A percentile compares a stretch with the other conserved stretches of the same genome.
Evolutionary conservation across 2,888 invertebrate species (phyloP).

Genomic region (Hesperia comma): DNA sequence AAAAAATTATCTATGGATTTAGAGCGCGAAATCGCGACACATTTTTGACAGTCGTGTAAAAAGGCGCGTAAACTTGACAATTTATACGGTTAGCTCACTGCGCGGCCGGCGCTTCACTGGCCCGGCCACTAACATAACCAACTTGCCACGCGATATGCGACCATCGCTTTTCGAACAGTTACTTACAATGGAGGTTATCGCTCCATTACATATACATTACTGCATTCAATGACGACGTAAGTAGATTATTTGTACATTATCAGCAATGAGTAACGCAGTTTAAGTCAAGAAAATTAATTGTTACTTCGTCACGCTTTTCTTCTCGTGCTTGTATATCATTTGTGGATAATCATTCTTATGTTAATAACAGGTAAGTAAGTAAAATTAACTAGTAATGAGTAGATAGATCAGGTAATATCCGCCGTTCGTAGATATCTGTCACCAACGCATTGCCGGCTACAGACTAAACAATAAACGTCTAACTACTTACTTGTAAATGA

Average conservation of each 20-base stretch:
- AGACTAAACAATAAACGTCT: too few species aligned
- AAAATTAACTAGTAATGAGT: not conserved
- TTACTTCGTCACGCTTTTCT: slow-evolving; percentile 1
- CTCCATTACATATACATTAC: slow-evolving; percentile 22
- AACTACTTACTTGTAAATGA: too few species aligned
- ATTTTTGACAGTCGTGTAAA: slow-evolving; percentile 48
- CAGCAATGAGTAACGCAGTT: slow-evolving; percentile 16
- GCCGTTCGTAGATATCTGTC: too few species aligned
- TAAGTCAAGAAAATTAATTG: not conserved
- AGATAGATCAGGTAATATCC: too few species aligned
- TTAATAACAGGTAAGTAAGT: not conserved
- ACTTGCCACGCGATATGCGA: slow-evolving; percentile 6
- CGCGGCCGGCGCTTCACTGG: slow-evolving; percentile 68
- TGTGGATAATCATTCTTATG: slow-evolving; percentile 1
- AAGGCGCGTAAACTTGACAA: slow-evolving; percentile 58
- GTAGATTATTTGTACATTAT: not conserved
- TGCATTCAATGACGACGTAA: not conserved
- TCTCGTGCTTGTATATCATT: not conserved
- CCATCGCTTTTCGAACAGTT: slow-evolving; percentile 29
- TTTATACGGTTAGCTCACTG: slow-evolving; percentile 52
- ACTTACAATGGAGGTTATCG: slow-evolving; percentile 25
- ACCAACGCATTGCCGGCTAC: too few species aligned
- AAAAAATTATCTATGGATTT: slow-evolving; percentile 5
- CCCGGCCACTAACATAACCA: not conserved
- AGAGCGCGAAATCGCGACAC: slow-evolving; percentile 51